A percentile compares a stretch with the other conserved stretches of the same genome.
Conservation (phyloP, 2,113 vertebrate species). For the Gopherus evgoodei region DNA sequence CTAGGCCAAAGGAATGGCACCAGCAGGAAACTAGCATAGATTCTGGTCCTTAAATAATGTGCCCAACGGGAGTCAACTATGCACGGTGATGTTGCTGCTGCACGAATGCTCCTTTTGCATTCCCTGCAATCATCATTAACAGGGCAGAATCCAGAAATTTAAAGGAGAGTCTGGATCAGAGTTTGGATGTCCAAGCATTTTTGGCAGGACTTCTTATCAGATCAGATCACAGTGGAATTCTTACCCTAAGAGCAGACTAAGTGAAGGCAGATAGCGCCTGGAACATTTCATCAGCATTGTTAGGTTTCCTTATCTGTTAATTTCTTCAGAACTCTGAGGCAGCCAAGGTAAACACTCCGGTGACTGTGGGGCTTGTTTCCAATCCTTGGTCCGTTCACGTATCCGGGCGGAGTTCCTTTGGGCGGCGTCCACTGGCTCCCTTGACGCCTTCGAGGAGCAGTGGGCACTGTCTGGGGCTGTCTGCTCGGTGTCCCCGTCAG, state of each 20-base stretch:
- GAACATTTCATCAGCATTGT: conserved; percentile 42
- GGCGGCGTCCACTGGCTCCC: too few relatives aligned
- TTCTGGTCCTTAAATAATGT: neutral
- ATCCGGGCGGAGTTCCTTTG: too few relatives aligned
- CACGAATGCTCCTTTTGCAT: neutral
- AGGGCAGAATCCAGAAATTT: neutral
- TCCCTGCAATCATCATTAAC: neutral
- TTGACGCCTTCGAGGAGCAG: too few relatives aligned
- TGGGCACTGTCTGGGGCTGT: too few relatives aligned
- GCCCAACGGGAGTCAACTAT: neutral
- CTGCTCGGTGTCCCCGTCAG: too few relatives aligned
- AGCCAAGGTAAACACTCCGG: conserved; percentile 51
- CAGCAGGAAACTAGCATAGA: neutral
- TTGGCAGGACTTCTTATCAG: neutral
- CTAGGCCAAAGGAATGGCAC: neutral
- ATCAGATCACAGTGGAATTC: neutral
- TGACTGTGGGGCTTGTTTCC: too few relatives aligned
- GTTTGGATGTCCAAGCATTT: neutral
- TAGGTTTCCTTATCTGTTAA: conserved; percentile 32
- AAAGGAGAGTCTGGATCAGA: neutral
- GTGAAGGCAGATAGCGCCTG: conserved; percentile 40
- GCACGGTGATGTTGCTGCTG: neutral
- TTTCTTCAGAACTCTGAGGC: neutral
- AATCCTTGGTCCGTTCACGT: too few relatives aligned
- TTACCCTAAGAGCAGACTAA: neutral